A percentile compares a stretch with the other conserved stretches of the same genome.
These are phyloP conservation scores for Drosophila orosa DNA, from an alignment of 1,140 invertebrate species.

Conservation along the genomic window DNA sequence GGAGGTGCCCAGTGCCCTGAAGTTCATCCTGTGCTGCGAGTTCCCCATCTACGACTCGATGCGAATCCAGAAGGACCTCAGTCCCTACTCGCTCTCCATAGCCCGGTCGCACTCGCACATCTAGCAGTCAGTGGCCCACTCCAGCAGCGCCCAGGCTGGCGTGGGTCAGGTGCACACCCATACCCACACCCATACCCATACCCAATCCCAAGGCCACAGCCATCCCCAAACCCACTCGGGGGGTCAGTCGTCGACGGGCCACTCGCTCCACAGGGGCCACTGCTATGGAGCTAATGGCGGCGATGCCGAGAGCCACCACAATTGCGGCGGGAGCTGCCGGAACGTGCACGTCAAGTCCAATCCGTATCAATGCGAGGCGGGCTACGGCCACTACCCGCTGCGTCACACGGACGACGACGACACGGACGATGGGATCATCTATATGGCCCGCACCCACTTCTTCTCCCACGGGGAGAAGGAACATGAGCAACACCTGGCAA, in stretches of 20 bases:
- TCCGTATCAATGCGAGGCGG: conserved; percentile 79
- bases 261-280: conserved; percentile 72
- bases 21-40: conserved; percentile 93
- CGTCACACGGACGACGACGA: conserved; percentile 68
- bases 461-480: conserved; percentile 43
- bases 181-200: conserved; percentile 10
- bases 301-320: conserved; percentile 75
- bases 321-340: conserved; percentile 78
- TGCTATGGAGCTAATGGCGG: conserved; percentile 81
- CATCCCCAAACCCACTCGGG: conserved; percentile 33
- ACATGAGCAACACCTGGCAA: conserved; percentile 6
- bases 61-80: conserved; percentile 88
- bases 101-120: conserved; percentile 91
- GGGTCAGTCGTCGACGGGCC: conserved; percentile 47
- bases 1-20: conserved; percentile 92
- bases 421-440: conserved; percentile 77
- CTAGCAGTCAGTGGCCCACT: conserved; percentile 84
- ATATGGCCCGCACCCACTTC: conserved; percentile 72
- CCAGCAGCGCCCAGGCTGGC: conserved; percentile 64
- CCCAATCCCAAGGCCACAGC: not conserved
- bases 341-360: conserved; percentile 79
- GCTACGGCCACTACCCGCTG: conserved; percentile 74
- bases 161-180: conserved; percentile 63
- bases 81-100: conserved; percentile 90
- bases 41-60: conserved; percentile 93